A percentile compares a stretch with the other conserved stretches of the same genome.
Evolutionary conservation across 1,140 invertebrate species (phyloP).

Genomic region (Tenebrio molitor): DNA sequence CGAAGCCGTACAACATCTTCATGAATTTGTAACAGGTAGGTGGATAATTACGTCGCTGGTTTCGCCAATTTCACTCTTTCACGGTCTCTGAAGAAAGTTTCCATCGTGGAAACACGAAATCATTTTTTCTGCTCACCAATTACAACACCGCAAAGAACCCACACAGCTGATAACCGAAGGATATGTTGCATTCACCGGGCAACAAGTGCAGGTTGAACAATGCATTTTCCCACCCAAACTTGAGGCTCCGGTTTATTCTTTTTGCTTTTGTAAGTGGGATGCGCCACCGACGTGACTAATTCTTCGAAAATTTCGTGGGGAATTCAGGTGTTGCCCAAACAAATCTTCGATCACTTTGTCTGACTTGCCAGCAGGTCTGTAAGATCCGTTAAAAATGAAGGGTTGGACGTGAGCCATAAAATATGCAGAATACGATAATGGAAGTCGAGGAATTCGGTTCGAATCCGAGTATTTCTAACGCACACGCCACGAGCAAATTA

Average conservation of each 20-base stretch:
- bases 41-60: conserved; percentile 3
- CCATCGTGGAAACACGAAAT: background rate
- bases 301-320: no score
- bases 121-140: background rate
- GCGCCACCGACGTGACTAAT: no score
- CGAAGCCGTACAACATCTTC: background rate
- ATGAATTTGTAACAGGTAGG: conserved; percentile 19
- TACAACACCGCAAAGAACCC: no score
- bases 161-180: no score
- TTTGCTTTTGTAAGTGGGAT: no score
- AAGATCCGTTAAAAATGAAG: background rate
- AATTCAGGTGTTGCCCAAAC: no score
- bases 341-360: no score
- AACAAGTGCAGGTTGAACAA: no score
- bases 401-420: conserved; percentile 26
- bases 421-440: background rate
- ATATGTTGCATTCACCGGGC: no score
- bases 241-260: no score
- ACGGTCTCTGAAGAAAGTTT: conserved; percentile 9
- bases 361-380: background rate
- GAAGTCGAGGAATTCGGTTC: conserved; percentile 3
- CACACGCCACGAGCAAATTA: background rate
- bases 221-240: no score
- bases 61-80: conserved; percentile 26
- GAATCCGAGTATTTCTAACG: conserved; percentile 2